These are phyloP conservation scores for Torymus auratus DNA, from an alignment of 2,888 invertebrate species.

Conservation along the genomic window DNA sequence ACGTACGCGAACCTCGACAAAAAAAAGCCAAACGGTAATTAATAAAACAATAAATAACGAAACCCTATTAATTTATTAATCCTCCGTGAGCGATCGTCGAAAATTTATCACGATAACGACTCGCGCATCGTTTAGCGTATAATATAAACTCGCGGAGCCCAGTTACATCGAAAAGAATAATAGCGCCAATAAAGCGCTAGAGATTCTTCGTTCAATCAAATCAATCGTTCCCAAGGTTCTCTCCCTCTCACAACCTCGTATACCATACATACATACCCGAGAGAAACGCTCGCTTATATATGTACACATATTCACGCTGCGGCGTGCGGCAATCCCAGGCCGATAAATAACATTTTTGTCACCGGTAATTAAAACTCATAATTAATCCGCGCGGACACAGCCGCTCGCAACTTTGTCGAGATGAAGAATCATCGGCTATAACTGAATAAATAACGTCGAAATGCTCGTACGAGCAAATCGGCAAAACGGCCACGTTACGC, in stretches of 20 bases:
- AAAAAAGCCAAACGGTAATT: background rate
- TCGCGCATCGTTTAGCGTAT: background rate
- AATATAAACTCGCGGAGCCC: too few relatives aligned
- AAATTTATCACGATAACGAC: background rate
- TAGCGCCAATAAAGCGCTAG: conserved; percentile 8
- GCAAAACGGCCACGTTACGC: too few relatives aligned
- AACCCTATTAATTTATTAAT: conserved; percentile 5
- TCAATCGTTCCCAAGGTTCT: conserved; percentile 3
- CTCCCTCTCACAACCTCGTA: too few relatives aligned
- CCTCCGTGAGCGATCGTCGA: background rate
- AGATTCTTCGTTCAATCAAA: conserved; percentile 14
- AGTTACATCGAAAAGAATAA: conserved; percentile 11
- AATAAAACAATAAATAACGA: conserved; percentile 16
- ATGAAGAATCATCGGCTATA: conserved; percentile 11
- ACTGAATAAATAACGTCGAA: conserved; percentile 1
- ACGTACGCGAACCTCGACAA: background rate
- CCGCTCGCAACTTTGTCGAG: background rate
- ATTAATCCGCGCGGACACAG: conserved; percentile 16
- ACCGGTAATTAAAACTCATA: conserved; percentile 32
- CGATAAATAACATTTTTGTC: conserved; percentile 32
- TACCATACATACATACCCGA: too few relatives aligned
- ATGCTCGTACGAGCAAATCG: background rate
- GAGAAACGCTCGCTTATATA: too few relatives aligned
- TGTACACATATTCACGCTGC: too few relatives aligned
- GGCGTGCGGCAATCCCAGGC: background rate